phyloP scores from a whole-genome alignment of 2,797 vertebrate genomes.

The Apogon hyalosoma region DNA sequence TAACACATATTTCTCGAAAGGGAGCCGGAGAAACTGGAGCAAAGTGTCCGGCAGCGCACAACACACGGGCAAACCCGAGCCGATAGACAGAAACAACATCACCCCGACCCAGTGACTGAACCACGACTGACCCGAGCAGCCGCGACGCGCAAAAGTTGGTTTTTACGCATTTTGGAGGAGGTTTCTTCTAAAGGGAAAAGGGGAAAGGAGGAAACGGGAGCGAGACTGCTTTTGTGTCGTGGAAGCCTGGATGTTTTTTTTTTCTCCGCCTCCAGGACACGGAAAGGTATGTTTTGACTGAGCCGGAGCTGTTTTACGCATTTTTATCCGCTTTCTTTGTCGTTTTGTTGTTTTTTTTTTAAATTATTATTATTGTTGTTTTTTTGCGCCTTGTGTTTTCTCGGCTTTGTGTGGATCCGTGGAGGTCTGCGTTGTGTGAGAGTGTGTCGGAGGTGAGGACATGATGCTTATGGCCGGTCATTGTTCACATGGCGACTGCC shows the following conservation, averaged over 20 bases:
- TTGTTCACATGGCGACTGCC: conserved; percentile 83
- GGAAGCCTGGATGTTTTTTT: conserved; percentile 58
- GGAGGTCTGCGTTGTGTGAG: background rate
- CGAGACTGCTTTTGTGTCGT: conserved; percentile 81
- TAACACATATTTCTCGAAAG: conserved; percentile 86
- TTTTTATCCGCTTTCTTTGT: background rate
- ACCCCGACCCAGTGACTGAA: conserved; percentile 45
- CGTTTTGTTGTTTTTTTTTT: background rate
- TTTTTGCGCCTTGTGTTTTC: background rate
- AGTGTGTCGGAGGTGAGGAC: conserved; percentile 10
- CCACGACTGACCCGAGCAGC: conserved; percentile 39
- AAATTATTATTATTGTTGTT: no score
- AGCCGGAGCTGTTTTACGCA: background rate
- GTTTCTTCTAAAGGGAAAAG: conserved; percentile 50
- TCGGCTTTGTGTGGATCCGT: background rate
- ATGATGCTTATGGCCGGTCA: conserved; percentile 64
- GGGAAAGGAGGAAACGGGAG: conserved; percentile 67
- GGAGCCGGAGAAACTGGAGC: conserved; percentile 83
- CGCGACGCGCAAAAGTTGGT: conserved; percentile 35
- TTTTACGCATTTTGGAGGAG: conserved; percentile 29
- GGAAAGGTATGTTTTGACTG: conserved; percentile 70
- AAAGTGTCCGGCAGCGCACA: conserved; percentile 79
- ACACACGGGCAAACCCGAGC: conserved; percentile 63
- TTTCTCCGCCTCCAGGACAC: conserved; percentile 41
- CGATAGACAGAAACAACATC: conserved; percentile 55